Percentiles rank a stretch among this genome's conserved stretches.
Evolutionary conservation across 2,888 invertebrate species (phyloP).

Genomic region (Thera britannica): DNA sequence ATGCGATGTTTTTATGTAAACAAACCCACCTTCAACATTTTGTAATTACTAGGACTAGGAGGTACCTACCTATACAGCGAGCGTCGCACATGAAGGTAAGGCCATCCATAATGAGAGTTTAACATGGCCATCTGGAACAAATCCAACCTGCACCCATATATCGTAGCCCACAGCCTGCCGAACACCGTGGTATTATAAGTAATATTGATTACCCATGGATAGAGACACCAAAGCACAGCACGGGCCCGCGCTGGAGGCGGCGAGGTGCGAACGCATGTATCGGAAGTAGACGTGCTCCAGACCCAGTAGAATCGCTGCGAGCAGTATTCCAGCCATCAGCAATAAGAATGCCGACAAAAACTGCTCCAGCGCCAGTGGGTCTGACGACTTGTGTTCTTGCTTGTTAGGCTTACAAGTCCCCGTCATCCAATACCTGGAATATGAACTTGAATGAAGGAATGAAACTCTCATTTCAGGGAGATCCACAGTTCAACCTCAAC

Average conservation of each 20-base stretch:
- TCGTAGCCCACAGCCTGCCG: too few species aligned
- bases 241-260: conserved; percentile 94
- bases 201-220: conserved; percentile 88
- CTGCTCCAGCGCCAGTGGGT: conserved; percentile 96
- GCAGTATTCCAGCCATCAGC: conserved; percentile 96
- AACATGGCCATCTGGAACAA: too few species aligned
- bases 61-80: too few species aligned
- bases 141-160: too few species aligned
- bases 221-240: conserved; percentile 97
- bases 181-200: too few species aligned
- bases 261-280: conserved; percentile 94
- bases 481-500: too few species aligned
- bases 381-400: conserved; percentile 95
- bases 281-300: conserved; percentile 98
- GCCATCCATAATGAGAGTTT: too few species aligned
- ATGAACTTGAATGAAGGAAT: background rate
- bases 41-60: too few species aligned
- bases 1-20: too few species aligned
- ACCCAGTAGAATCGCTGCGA: conserved; percentile 94
- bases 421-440: conserved; percentile 96
- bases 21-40: too few species aligned
- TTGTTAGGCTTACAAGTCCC: conserved; percentile 97
- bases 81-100: too few species aligned
- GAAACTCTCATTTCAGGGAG: too few species aligned
- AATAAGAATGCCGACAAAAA: conserved; percentile 98